Percentiles rank a stretch among this genome's conserved stretches.
Evolutionary conservation across 2,797 vertebrate species (phyloP).

Genomic region (Nyctalus aviator): DNA sequence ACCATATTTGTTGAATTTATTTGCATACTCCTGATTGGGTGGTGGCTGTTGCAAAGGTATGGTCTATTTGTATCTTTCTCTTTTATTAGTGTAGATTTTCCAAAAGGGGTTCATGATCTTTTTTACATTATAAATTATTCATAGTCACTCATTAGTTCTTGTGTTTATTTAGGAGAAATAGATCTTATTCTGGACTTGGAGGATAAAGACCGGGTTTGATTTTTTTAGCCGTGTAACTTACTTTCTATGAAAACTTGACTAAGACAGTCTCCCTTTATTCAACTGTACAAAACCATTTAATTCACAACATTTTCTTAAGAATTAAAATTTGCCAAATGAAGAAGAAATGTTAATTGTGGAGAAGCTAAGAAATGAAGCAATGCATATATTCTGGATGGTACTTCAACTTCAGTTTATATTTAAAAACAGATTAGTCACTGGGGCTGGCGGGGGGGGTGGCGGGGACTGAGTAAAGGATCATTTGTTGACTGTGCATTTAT

Average conservation of each 20-base stretch:
- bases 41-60: too few species aligned
- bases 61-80: too few species aligned
- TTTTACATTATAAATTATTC: constrained; percentile 34
- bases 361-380: not conserved
- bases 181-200: not conserved
- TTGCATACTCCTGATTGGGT: too few species aligned
- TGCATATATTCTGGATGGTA: not conserved
- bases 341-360: not conserved
- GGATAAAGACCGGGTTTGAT: not conserved
- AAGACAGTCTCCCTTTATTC: not conserved
- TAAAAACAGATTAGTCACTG: not conserved
- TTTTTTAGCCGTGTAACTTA: constrained; percentile 3
- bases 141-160: not conserved
- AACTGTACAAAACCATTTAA: not conserved
- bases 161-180: constrained; percentile 38
- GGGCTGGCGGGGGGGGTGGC: too few species aligned
- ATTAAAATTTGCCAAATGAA: not conserved
- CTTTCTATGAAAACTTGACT: not conserved
- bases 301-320: constrained; percentile 20
- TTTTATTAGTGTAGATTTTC: not conserved
- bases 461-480: not conserved
- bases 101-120: not conserved
- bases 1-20: too few species aligned
- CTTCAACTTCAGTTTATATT: not conserved
- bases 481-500: not conserved